These are phyloP conservation scores for Momotus momota DNA, from an alignment of 2,797 vertebrate species.

Conservation along the genomic window DNA sequence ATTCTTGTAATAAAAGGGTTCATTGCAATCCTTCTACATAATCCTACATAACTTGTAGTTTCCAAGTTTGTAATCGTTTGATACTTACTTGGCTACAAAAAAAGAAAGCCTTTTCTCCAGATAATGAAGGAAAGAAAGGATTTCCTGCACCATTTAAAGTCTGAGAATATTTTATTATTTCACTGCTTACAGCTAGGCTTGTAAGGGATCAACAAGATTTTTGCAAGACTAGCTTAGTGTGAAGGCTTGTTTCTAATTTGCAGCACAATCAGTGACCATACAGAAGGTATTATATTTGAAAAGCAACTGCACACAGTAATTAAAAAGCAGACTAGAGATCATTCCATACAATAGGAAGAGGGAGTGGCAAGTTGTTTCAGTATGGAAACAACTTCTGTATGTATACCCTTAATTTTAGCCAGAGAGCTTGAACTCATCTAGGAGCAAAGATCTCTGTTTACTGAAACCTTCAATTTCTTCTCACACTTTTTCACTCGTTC, in stretches of 20 bases:
- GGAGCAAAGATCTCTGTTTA: not conserved
- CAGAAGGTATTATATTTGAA: slow-evolving; percentile 79
- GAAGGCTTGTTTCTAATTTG: slow-evolving; percentile 75
- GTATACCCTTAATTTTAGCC: not conserved
- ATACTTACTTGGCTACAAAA: slow-evolving; percentile 11
- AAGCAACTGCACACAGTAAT: slow-evolving; percentile 72
- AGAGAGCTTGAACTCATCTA: slow-evolving; percentile 22
- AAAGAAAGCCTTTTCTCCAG: not conserved
- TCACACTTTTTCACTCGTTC: not conserved
- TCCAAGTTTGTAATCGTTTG: slow-evolving; percentile 36
- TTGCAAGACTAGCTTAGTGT: not conserved
- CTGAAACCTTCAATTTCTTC: slow-evolving; percentile 22
- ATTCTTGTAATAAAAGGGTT: not conserved
- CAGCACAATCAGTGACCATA: slow-evolving; percentile 71
- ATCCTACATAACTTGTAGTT: not conserved
- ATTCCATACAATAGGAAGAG: not conserved
- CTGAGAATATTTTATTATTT: slow-evolving; percentile 5
- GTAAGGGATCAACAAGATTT: slow-evolving; percentile 53
- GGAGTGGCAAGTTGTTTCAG: not conserved
- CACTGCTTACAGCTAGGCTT: slow-evolving; percentile 10
- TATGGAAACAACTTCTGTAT: not conserved
- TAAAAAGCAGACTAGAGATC: slow-evolving; percentile 61
- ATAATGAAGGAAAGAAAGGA: slow-evolving; percentile 3
- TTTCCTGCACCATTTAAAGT: not conserved
- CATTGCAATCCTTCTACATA: not conserved